Base-by-base conservation (phyloP, 1,140 invertebrate genomes). In the Drosophila sturtevanti region DNA sequence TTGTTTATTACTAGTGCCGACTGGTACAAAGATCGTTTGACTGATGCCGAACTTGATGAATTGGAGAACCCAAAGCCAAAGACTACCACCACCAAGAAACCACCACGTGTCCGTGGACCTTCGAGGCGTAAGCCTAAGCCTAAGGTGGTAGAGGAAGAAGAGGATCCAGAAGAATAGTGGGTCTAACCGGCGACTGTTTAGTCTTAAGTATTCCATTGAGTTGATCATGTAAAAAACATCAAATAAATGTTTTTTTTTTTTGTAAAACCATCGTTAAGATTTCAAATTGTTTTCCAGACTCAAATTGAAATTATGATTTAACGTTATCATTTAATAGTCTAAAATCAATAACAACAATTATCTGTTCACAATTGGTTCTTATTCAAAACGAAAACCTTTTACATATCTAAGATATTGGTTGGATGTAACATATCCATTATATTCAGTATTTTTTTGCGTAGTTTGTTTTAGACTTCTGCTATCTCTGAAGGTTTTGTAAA, bases 11-110 rank as follows among this genome's bases (percentile, higher is more conserved):
- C 24, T 91, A 97, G 96, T 92, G 95, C 95, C 79, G 96, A 97
- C 81, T 97, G 96, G 96, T 97, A 97, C 93, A 97, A 97, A 89
- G 96, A 94, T 59, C 94, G 95, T 38, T 90, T 97, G 65, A 96
- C 96, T n/a, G 96, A 97, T 63, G 94, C 94, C 56, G 94, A 97
- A 91, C 92, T 97, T 44, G 95, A 95, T 9, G 95, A 95, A 56
- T 92, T 97, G 60, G 96, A 97, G 90, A 95, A 96, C 92, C 96
- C 96, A 4, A 94, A 94, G 71, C 94, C 95, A 11, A 94, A 94
- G 67, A 68, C 79, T 18, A 90, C 94, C 1, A 89, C 82, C 61
- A 87, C 82, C 52, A 94, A 93, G 70, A 94, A 94, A 86, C 94
- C 94, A 77, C 92, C 72, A 12, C 87, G 84, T 21, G 76, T 81